Conservation (phyloP, 2,888 invertebrate genomes). For the Cacoxenus indagator region DNA sequence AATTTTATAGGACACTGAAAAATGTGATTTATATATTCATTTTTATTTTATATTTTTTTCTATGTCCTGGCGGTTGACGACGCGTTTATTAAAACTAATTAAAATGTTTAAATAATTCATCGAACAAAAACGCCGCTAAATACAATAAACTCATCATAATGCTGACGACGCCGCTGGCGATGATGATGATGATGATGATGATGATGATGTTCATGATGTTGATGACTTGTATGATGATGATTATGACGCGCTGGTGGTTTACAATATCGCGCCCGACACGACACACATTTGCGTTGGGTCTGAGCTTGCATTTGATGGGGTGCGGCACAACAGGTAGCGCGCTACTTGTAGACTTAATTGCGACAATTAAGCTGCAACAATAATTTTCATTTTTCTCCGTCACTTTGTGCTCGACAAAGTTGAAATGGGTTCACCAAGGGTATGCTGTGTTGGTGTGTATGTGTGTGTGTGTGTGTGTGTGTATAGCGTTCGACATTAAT, state of each 20-base stretch:
- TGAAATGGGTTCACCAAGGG: neutral
- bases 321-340: too few species aligned
- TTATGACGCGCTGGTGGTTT: too few species aligned
- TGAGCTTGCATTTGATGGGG: too few species aligned
- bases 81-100: constrained; percentile 62
- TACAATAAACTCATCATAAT: constrained; percentile 12
- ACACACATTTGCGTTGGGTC: too few species aligned
- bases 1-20: too few species aligned
- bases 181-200: neutral
- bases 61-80: constrained; percentile 11
- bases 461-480: neutral
- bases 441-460: neutral
- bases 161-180: neutral
- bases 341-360: constrained; percentile 47
- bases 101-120: constrained; percentile 61
- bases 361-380: constrained; percentile 61
- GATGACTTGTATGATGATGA: too few species aligned
- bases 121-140: constrained; percentile 30
- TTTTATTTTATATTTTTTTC: neutral
- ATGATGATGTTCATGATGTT: neutral
- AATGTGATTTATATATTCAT: too few species aligned
- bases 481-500: constrained; percentile 27
- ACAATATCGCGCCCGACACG: too few species aligned
- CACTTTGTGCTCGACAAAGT: neutral
- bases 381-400: constrained; percentile 31